These are phyloP conservation scores for Diogma glabrata DNA, from an alignment of 2,888 invertebrate species.

Conservation along the genomic window DNA sequence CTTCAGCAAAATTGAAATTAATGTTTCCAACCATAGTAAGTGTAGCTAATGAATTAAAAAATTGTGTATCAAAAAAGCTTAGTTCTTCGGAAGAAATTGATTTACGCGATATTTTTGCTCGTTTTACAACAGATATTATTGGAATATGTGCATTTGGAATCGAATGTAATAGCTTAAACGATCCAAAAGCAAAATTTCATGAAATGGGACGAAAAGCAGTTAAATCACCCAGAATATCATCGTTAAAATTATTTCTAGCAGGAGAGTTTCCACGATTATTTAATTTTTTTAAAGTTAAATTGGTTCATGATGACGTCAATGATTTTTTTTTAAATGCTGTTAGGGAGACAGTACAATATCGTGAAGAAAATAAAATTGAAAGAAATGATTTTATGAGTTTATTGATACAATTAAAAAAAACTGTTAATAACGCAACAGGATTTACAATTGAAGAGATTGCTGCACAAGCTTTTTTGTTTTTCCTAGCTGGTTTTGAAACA, in stretches of 20 bases:
- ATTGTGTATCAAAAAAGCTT: conserved; percentile 21
- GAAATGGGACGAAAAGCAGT: conserved; percentile 23
- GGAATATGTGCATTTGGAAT: conserved; percentile 39
- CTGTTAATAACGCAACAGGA: conserved; percentile 18
- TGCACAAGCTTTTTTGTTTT: conserved; percentile 43
- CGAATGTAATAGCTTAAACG: conserved; percentile 34
- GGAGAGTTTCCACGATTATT: conserved; percentile 23
- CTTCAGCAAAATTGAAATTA: conserved; percentile 38
- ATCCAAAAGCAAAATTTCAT: conserved; percentile 33
- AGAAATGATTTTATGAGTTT: conserved; percentile 43
- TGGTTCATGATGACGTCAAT: conserved; percentile 23
- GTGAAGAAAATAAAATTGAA: conserved; percentile 29
- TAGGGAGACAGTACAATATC: conserved; percentile 30
- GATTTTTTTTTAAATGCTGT: conserved; percentile 31
- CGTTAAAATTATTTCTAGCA: conserved; percentile 18
- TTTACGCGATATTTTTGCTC: conserved; percentile 34
- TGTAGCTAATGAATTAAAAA: conserved; percentile 25
- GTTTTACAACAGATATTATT: conserved; percentile 41
- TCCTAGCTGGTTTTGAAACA: conserved; percentile 43
- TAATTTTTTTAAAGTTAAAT: conserved; percentile 21
- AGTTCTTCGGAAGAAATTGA: conserved; percentile 27
- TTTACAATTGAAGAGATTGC: conserved; percentile 38
- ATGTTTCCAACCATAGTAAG: conserved; percentile 33
- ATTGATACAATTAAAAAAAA: conserved; percentile 40
- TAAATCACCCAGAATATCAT: conserved; percentile 12